Evolutionary conservation across 2,797 vertebrate species (phyloP), one percentile per base, ranked within the genome.

Genomic region (Scarus forsteni): DNA sequence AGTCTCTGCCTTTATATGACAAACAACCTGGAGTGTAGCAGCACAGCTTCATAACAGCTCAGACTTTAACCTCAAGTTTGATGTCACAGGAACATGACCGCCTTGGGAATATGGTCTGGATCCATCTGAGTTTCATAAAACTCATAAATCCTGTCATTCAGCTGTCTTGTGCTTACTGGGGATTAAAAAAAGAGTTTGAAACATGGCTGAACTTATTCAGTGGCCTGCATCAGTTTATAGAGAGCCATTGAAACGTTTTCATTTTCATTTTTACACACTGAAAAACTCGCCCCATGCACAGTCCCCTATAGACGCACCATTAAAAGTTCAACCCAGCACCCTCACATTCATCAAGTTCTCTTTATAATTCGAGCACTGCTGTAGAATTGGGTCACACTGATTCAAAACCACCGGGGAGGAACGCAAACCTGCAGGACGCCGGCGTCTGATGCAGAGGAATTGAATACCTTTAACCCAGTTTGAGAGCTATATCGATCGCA

Each of bases 401-500:
- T 48, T 61, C 7, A n/a, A 43, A 66, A 52, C 59, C 66, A 56
- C 46, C 51, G 19, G 67, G 58, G 73, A 75, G 55, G 19, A 77
- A 76, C 53, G 55, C 58, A 82, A 75, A 77, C 60, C 75, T 78
- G 78, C 71, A 70, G 73, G 66, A 73, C 52, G 67, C 58, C 10
- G 7, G 57, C 65, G 67, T 80, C 64, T 78, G 45, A 54, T 56
- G 67, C 75, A 81, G 68, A 80, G 16, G 18, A 73, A 85, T 57
- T 80, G 49, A 85, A 81, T 71, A 71, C 60, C 70, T 80, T 80
- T 84, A 85, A 81, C 75, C 62, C 56, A 77, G 80, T 80, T 77
- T 61, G 65, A 76, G 67, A 66, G 51, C 49, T 63, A 13, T 83
- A 86, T 83, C 81, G 80, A 87, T 83, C 71, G 55, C 42, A 44